Percentiles rank a stretch among this genome's conserved stretches.
phyloP scores from a whole-genome alignment of 2,888 invertebrate species.

The Mactromeris polynyma region DNA sequence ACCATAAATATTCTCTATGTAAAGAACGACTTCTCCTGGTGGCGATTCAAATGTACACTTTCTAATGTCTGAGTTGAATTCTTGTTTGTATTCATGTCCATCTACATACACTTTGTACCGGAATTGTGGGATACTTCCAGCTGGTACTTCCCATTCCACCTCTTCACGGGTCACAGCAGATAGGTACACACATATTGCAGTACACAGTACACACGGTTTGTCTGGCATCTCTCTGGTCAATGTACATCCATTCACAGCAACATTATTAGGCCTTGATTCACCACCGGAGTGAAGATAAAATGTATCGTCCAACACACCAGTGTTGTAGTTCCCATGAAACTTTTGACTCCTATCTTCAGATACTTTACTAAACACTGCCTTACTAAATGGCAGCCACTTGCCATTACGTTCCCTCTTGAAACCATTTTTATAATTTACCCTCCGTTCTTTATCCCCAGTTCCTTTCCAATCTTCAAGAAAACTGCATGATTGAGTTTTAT shows the following conservation, averaged over 20 bases:
- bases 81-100: constrained; percentile 49
- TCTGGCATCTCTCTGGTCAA: constrained; percentile 34
- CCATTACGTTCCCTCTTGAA: constrained; percentile 66
- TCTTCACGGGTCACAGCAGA: constrained; percentile 47
- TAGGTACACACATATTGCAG: constrained; percentile 66
- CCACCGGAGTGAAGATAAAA: constrained; percentile 75
- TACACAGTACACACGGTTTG: constrained; percentile 58
- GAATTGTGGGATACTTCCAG: constrained; percentile 72
- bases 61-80: constrained; percentile 56
- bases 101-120: constrained; percentile 65
- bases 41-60: constrained; percentile 47
- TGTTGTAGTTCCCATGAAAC: constrained; percentile 67
- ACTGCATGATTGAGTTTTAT: constrained; percentile 65
- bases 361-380: constrained; percentile 69
- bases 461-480: constrained; percentile 78
- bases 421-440: constrained; percentile 69
- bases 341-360: constrained; percentile 57
- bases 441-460: constrained; percentile 66
- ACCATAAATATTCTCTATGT: constrained; percentile 66
- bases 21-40: constrained; percentile 51
- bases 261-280: constrained; percentile 60
- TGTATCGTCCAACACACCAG: constrained; percentile 54
- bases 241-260: constrained; percentile 52
- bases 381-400: constrained; percentile 70
- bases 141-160: constrained; percentile 68